Conservation (phyloP, 2,113 vertebrate genomes). For the Hemiscyllium ocellatum region DNA sequence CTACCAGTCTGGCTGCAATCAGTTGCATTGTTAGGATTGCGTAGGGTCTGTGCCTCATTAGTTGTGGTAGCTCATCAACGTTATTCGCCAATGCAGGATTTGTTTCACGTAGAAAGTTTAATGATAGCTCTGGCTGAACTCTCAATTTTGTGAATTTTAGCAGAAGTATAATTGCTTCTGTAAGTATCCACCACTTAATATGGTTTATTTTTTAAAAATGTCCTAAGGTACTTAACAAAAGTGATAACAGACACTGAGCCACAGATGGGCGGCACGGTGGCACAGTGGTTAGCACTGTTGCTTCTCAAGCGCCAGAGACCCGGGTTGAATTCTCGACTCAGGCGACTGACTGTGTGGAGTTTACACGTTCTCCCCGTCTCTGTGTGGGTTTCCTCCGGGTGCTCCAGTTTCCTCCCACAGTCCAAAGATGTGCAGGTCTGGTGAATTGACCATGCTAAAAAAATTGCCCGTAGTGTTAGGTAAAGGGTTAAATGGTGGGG, state of each 20-base stretch:
- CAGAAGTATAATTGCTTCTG: neutral
- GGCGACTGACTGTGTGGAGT: too few relatives aligned
- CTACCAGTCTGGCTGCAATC: neutral
- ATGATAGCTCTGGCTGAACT: neutral
- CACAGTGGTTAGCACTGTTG: too few relatives aligned
- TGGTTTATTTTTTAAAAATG: neutral
- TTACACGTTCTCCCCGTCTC: too few relatives aligned
- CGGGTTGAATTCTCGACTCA: too few relatives aligned
- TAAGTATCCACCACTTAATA: neutral
- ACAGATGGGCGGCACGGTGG: too few relatives aligned
- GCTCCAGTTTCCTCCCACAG: too few relatives aligned
- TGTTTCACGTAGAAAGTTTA: neutral
- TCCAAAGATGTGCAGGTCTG: too few relatives aligned
- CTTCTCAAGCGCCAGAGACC: too few relatives aligned
- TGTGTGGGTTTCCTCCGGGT: too few relatives aligned
- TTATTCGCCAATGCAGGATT: neutral
- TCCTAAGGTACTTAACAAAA: neutral
- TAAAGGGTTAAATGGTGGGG: too few relatives aligned
- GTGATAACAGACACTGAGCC: neutral
- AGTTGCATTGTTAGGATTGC: neutral
- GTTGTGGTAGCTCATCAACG: neutral
- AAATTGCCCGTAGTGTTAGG: too few relatives aligned
- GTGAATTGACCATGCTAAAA: too few relatives aligned
- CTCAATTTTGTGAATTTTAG: neutral
- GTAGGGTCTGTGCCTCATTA: neutral